These are phyloP conservation scores for Diplogasteroides magnus DNA, from an alignment of 1,140 invertebrate genomes.

Conservation along the genomic window DNA sequence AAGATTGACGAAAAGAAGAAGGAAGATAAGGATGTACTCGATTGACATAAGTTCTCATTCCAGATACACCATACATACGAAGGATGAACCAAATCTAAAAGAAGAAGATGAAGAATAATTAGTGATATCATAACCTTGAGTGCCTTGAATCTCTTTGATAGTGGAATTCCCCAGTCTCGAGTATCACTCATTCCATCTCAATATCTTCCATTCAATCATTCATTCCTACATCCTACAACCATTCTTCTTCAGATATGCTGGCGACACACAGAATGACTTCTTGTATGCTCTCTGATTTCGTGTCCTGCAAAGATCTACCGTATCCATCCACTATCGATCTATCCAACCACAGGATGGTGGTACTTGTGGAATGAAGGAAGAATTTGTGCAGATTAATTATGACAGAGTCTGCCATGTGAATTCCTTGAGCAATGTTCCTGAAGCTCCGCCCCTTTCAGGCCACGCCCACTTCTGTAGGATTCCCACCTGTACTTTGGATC, in stretches of 20 bases:
- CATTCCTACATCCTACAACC: background rate
- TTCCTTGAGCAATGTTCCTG: conserved; percentile 46
- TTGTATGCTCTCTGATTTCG: background rate
- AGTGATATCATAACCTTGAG: conserved; percentile 63
- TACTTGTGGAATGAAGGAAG: conserved; percentile 56
- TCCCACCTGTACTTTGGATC: conserved; percentile 55
- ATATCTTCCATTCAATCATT: background rate
- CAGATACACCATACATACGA: conserved; percentile 72
- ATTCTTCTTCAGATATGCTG: conserved; percentile 8
- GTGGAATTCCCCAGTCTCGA: conserved; percentile 85
- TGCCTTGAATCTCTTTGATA: conserved; percentile 78
- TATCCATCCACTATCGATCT: background rate
- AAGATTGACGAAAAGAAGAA: no score
- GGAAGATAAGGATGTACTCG: no score
- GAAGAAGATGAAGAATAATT: background rate
- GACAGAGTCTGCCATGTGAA: conserved; percentile 57
- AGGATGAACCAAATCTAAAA: conserved; percentile 79
- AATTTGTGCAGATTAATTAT: conserved; percentile 60
- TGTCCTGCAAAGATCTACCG: background rate
- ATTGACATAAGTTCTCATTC: conserved; percentile 72
- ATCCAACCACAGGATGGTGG: conserved; percentile 56
- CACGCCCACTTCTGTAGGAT: no score
- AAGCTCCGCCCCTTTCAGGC: conserved; percentile 25
- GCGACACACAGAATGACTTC: conserved; percentile 3
- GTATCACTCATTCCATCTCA: conserved; percentile 7